Conservation (phyloP, 2,888 invertebrate genomes). For the Conops quadrifasciatus region DNA sequence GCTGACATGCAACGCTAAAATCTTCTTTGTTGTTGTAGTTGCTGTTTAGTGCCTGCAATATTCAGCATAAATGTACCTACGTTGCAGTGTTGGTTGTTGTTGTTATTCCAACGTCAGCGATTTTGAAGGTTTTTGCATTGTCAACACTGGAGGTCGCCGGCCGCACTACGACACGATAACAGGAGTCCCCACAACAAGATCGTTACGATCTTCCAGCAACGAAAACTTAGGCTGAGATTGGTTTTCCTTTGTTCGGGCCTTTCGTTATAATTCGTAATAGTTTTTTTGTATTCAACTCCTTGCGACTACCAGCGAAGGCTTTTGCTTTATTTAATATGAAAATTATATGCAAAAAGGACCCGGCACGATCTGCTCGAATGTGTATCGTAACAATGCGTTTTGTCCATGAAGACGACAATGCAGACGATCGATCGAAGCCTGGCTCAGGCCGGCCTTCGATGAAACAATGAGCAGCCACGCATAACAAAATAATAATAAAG, state of each 20-base stretch:
- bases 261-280: not conserved
- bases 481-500: conserved; percentile 32
- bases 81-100: conserved; percentile 1
- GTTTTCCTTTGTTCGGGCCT: not conserved
- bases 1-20: no score
- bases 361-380: not conserved
- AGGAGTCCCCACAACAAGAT: not conserved
- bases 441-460: no score
- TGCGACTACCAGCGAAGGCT: not conserved
- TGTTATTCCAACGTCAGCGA: conserved; percentile 4
- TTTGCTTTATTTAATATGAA: conserved; percentile 22
- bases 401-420: conserved; percentile 21
- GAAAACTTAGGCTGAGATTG: conserved; percentile 26
- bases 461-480: conserved; percentile 31
- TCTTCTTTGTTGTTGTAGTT: no score
- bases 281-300: conserved; percentile 1
- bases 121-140: conserved; percentile 16
- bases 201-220: conserved; percentile 6
- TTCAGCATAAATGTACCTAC: no score
- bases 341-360: conserved; percentile 26
- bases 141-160: conserved; percentile 30
- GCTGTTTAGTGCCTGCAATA: no score
- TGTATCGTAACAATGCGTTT: conserved; percentile 24
- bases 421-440: not conserved
- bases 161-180: no score